phyloP scores from a whole-genome alignment of 2,888 invertebrate genomes.

The Sesia bembeciformis region DNA sequence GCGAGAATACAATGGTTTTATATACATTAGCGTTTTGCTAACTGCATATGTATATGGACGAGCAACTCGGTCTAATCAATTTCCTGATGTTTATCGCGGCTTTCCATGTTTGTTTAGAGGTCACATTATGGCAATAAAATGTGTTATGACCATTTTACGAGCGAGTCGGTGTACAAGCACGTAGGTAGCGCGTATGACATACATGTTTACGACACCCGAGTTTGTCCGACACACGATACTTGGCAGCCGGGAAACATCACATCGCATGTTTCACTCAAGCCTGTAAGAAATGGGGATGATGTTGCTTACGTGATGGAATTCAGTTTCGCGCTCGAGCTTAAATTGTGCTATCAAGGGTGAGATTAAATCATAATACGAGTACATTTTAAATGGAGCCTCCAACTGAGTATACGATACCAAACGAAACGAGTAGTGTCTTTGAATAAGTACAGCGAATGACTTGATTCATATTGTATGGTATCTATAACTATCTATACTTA shows the following conservation, averaged over 20 bases:
- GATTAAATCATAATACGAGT: slow-evolving; percentile 9
- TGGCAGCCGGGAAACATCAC: slow-evolving; percentile 49
- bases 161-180: slow-evolving; percentile 29
- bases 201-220: slow-evolving; percentile 58
- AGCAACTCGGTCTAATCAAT: slow-evolving; percentile 19
- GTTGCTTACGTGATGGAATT: slow-evolving; percentile 53
- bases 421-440: no score
- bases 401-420: not conserved
- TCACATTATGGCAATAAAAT: slow-evolving; percentile 27
- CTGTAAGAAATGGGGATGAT: slow-evolving; percentile 47
- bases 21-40: no score
- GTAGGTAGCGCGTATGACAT: slow-evolving; percentile 55
- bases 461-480: no score
- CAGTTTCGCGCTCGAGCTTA: slow-evolving; percentile 11
- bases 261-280: slow-evolving; percentile 48
- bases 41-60: slow-evolving; percentile 5
- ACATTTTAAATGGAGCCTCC: not conserved
- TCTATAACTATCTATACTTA: no score
- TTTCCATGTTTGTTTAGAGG: slow-evolving; percentile 22
- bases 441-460: no score
- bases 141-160: slow-evolving; percentile 53
- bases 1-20: no score
- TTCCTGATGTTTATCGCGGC: slow-evolving; percentile 16
- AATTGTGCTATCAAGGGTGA: slow-evolving; percentile 9
- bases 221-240: slow-evolving; percentile 61